Base-by-base conservation (phyloP, 2,888 invertebrate genomes). In the Caenorhabditis panamensis region DNA sequence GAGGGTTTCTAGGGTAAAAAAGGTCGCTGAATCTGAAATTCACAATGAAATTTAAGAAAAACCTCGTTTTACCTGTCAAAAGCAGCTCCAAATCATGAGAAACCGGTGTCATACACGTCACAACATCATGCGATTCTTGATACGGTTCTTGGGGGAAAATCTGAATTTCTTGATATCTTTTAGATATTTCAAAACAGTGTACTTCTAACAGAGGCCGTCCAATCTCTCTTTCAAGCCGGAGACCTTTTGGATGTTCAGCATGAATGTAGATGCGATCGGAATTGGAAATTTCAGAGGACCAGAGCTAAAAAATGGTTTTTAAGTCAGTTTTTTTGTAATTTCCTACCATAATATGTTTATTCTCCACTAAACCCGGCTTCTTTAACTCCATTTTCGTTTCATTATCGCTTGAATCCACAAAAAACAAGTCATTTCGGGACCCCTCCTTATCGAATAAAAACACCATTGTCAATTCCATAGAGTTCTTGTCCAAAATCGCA, bases 91-190 rank as follows among this genome's bases (percentile, higher is more conserved):
- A 64, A 44, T 73, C 41, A n/a, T 49, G 49, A 3, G 37, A 49
- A 22, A 73, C 64, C n/a, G 73, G 73, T 24, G 58, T 73, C 37
- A 63, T 64, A 66, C 73, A 73, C 22, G 59, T 66, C 20, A 73
- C 64, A n/a, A 73, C 59, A 5, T 73, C 66, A n/a, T 59, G 73
- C 26, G 59, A 51, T 1, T 73, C 66, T 4, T 49, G 31, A 22
- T 66, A 53, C 16, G 73, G 73, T 49, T 73, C 66, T 59, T 73
- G 73, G 31, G 59, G 73, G 18, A 41, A 51, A 22, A 73, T 53
- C 73, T 73, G 51, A 41, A 41, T 41, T 41, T 41, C 13, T 41
- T n/a, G 41, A 51, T 31, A 31, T 31, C 9, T 31, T 31, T 31
- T 31, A 6, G 31, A 9, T 31, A 41, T 36, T 31, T 8, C 31